These are phyloP conservation scores for Atherinosoma microstoma DNA, from an alignment of 2,797 vertebrate species.

Conservation along the genomic window DNA sequence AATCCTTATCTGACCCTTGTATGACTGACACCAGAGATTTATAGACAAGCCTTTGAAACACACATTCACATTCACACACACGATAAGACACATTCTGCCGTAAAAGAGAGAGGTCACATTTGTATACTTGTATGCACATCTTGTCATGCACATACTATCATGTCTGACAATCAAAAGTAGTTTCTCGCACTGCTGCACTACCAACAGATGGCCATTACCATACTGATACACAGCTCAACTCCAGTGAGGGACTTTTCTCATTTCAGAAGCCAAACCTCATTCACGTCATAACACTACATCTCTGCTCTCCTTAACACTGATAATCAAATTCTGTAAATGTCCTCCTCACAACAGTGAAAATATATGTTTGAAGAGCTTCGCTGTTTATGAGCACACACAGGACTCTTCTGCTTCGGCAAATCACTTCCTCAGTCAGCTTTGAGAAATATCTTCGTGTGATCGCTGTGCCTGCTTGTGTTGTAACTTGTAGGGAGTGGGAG, in stretches of 20 bases:
- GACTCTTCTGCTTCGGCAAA: conserved; percentile 41
- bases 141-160: conserved; percentile 33
- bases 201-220: conserved; percentile 80
- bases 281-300: conserved; percentile 42
- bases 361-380: conserved; percentile 36
- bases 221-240: conserved; percentile 61
- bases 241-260: conserved; percentile 45
- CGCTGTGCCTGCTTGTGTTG: conserved; percentile 17
- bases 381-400: conserved; percentile 50
- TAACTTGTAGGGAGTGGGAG: conserved; percentile 1
- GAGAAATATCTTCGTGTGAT: conserved; percentile 16
- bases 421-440: conserved; percentile 48
- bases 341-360: conserved; percentile 51
- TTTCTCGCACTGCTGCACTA: conserved; percentile 78
- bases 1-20: conserved; percentile 39
- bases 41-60: conserved; percentile 20
- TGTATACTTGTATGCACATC: conserved; percentile 29
- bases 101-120: conserved; percentile 35
- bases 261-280: conserved; percentile 43
- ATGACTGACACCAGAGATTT: conserved; percentile 46
- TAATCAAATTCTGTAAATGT: conserved; percentile 60
- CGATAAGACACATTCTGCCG: conserved; percentile 6
- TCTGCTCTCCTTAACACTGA: conserved; percentile 37
- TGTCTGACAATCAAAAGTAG: conserved; percentile 74
- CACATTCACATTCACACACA: not conserved